A percentile compares a stretch with the other conserved stretches of the same genome.
phyloP scores from a whole-genome alignment of 2,797 vertebrate species.

The Anguilla anguilla region DNA sequence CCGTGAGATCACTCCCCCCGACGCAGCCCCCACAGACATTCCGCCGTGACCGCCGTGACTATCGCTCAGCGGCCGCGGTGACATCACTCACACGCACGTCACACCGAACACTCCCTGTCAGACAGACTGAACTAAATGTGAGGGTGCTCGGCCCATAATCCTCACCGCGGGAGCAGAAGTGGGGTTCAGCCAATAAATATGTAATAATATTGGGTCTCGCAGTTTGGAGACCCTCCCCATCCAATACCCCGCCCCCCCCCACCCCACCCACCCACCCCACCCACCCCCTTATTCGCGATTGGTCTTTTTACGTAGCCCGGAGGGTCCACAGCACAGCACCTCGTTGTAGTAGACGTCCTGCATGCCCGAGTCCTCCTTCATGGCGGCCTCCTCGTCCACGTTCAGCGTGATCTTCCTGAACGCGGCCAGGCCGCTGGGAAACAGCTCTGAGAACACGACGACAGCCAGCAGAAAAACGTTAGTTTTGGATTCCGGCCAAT shows the following conservation, averaged over 20 bases:
- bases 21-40: no score
- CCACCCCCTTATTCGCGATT: no score
- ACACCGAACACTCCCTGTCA: not conserved
- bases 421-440: constrained; percentile 84
- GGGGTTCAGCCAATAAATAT: not conserved
- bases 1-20: no score
- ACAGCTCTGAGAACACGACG: constrained; percentile 76
- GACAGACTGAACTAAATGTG: not conserved
- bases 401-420: constrained; percentile 94
- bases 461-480: constrained; percentile 30
- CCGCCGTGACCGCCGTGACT: no score
- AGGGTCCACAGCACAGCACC: constrained; percentile 60
- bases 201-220: not conserved
- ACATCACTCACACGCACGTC: not conserved
- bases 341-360: constrained; percentile 97
- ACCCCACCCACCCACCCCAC: no score
- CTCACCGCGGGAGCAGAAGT: not conserved
- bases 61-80: no score
- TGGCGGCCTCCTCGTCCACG: constrained; percentile 93
- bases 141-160: not conserved
- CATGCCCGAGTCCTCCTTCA: constrained; percentile 96
- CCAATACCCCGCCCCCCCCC: no score
- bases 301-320: not conserved
- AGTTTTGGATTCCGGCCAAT: not conserved
- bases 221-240: no score